These are phyloP conservation scores for Liolophura sinensis DNA, from an alignment of 1,140 invertebrate species.

Conservation along the genomic window DNA sequence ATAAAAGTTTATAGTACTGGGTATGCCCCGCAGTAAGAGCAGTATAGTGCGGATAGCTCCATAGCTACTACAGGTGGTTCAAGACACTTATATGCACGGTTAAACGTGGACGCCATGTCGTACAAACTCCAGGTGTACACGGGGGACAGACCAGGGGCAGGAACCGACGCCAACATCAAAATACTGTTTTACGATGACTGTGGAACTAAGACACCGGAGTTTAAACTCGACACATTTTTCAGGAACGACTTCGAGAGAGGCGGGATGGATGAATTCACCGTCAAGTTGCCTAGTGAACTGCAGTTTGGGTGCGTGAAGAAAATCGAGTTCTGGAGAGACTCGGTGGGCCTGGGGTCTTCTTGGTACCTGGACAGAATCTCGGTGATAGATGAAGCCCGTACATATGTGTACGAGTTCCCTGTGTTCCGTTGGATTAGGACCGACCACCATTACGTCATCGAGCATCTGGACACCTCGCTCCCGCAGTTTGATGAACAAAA, in stretches of 20 bases:
- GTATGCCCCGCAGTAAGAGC: too few relatives aligned
- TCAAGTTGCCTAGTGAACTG: background rate
- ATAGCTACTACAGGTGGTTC: too few relatives aligned
- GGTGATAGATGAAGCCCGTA: background rate
- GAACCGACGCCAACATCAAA: constrained; percentile 34
- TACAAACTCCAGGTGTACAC: constrained; percentile 22
- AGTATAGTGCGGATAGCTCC: too few relatives aligned
- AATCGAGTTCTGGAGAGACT: constrained; percentile 21
- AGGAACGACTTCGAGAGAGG: too few relatives aligned
- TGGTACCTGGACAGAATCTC: constrained; percentile 27
- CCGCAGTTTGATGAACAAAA: constrained; percentile 16
- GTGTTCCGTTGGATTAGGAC: constrained; percentile 24
- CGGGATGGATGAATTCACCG: too few relatives aligned
- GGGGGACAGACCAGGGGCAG: constrained; percentile 27
- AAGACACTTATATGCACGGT: too few relatives aligned
- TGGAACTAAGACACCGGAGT: too few relatives aligned
- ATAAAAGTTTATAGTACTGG: too few relatives aligned
- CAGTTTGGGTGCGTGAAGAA: constrained; percentile 6
- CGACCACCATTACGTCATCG: constrained; percentile 14
- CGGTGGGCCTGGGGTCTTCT: constrained; percentile 11
- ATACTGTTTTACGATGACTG: constrained; percentile 1
- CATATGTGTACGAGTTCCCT: constrained; percentile 18
- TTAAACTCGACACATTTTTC: too few relatives aligned
- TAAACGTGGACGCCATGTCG: constrained; percentile 8
- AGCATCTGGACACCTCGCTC: constrained; percentile 20